Conservation (phyloP, 1,140 invertebrate genomes). For the Daktulosphaira vitifoliae region DNA sequence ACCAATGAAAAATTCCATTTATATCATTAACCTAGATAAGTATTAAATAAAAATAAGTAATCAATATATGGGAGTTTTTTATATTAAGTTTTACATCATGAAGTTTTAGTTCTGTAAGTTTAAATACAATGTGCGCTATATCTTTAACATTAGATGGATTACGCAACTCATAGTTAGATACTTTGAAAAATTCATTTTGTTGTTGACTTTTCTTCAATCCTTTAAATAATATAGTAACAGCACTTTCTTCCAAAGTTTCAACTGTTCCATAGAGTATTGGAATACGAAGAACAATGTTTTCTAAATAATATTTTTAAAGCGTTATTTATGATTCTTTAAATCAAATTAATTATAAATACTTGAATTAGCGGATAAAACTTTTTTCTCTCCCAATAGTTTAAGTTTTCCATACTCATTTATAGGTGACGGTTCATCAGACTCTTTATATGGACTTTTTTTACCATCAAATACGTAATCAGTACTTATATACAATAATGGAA, state of each 20-base stretch:
- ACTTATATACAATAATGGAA: constrained; percentile 49
- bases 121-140: constrained; percentile 44
- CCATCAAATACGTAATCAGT: constrained; percentile 57
- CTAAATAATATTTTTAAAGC: no score
- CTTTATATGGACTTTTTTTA: constrained; percentile 47
- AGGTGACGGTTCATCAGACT: constrained; percentile 45
- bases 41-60: background rate
- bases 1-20: constrained; percentile 49
- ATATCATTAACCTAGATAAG: constrained; percentile 38
- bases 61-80: background rate
- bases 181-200: constrained; percentile 35
- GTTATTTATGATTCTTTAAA: background rate
- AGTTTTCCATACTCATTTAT: constrained; percentile 50
- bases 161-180: constrained; percentile 47
- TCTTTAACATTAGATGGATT: constrained; percentile 47
- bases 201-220: constrained; percentile 40
- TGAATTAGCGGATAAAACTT: constrained; percentile 36
- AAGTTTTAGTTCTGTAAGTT: constrained; percentile 41
- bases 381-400: constrained; percentile 49
- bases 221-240: constrained; percentile 47
- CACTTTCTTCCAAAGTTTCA: constrained; percentile 48
- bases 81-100: background rate
- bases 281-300: constrained; percentile 46
- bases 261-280: constrained; percentile 50
- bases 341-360: constrained; percentile 16